A percentile compares a stretch with the other conserved stretches of the same genome.
phyloP scores from a whole-genome alignment of 2,113 vertebrate species.

The Clarias magur region DNA sequence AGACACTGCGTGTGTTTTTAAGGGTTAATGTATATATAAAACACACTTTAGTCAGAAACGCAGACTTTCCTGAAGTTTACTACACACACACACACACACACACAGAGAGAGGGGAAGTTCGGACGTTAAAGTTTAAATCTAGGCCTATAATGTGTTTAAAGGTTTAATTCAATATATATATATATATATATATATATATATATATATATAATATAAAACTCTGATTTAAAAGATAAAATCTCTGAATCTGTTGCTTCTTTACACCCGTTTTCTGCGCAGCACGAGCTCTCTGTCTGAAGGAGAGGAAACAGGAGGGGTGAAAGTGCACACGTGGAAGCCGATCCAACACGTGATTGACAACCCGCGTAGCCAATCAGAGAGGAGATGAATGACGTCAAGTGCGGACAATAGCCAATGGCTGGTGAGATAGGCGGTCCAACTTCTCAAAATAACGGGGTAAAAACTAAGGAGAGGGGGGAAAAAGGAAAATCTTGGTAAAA shows the following conservation, averaged over 20 bases:
- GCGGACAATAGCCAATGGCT: constrained; percentile 55
- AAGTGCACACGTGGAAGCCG: constrained; percentile 75
- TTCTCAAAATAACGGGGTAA: background rate
- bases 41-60: background rate
- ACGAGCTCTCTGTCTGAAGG: background rate
- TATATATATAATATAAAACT: no score
- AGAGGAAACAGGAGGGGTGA: constrained; percentile 52
- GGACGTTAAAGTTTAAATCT: no score
- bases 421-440: background rate
- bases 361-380: constrained; percentile 54
- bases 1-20: background rate
- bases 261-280: background rate
- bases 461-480: background rate
- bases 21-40: background rate
- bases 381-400: constrained; percentile 23
- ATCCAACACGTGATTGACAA: constrained; percentile 57
- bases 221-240: no score
- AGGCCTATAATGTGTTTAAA: no score
- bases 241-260: no score
- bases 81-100: no score
- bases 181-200: no score
- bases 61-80: background rate
- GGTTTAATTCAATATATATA: no score
- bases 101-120: no score
- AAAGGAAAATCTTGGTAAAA: constrained; percentile 41